Evolutionary conservation across 2,797 vertebrate species (phyloP).

Genomic region (Melopsittacus undulatus): DNA sequence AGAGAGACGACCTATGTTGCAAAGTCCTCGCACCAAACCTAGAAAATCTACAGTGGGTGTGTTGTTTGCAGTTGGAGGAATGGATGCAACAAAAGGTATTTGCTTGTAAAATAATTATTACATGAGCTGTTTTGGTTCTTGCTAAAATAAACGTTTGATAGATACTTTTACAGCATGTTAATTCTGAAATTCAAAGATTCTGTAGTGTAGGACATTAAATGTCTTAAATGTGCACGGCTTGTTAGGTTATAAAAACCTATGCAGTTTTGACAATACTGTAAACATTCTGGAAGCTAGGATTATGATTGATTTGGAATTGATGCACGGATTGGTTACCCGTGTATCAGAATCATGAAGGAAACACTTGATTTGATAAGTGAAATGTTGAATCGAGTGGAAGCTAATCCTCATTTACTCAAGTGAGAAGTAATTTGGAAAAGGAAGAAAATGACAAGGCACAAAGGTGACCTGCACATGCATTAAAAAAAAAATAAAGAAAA

Average conservation of each 20-base stretch:
- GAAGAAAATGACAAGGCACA: not conserved
- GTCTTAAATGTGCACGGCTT: not conserved
- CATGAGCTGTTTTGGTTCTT: not conserved
- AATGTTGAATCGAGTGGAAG: not conserved
- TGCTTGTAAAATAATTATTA: not conserved
- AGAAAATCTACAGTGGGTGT: constrained; percentile 96
- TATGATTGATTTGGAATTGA: not conserved
- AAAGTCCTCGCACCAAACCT: constrained; percentile 94
- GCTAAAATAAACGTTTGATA: not conserved
- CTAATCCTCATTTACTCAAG: not conserved
- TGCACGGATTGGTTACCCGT: no score
- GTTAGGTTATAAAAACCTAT: not conserved
- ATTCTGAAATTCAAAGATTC: not conserved
- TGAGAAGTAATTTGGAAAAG: not conserved
- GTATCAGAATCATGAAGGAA: not conserved
- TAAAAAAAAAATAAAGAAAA: not conserved
- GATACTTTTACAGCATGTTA: not conserved
- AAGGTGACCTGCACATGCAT: not conserved
- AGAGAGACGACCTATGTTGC: constrained; percentile 90
- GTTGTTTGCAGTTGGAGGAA: constrained; percentile 95
- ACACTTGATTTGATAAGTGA: not conserved
- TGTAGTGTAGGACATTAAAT: not conserved
- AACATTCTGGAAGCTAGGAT: not conserved
- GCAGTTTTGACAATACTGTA: not conserved
- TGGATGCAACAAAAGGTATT: constrained; percentile 97